These are phyloP conservation scores for Zaprionus lachaisei DNA, from an alignment of 1,140 invertebrate species.

Conservation along the genomic window DNA sequence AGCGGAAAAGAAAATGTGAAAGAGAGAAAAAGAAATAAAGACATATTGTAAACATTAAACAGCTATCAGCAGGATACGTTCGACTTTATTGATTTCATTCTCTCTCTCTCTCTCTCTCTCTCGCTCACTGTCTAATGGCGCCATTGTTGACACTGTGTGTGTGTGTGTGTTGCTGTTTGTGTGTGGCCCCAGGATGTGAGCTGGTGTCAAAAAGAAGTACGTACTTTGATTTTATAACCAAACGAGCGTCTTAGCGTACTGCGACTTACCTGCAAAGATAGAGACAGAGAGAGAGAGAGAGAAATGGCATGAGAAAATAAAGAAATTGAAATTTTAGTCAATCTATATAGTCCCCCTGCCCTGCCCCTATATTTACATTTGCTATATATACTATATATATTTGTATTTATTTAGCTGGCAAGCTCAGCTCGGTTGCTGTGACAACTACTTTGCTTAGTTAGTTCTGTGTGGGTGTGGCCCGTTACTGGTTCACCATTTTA, in stretches of 20 bases:
- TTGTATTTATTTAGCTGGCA: constrained; percentile 74
- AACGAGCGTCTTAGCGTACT: constrained; percentile 48
- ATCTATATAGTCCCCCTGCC: constrained; percentile 18
- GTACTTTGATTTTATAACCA: constrained; percentile 81
- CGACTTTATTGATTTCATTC: constrained; percentile 80
- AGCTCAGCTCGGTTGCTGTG: constrained; percentile 66
- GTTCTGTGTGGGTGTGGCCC: constrained; percentile 38
- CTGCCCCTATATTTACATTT: neutral
- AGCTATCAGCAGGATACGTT: constrained; percentile 80
- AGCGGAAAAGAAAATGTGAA: neutral
- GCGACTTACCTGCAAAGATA: constrained; percentile 66
- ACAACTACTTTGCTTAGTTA: constrained; percentile 64
- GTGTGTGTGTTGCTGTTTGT: constrained; percentile 25
- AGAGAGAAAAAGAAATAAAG: constrained; percentile 60
- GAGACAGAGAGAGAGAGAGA: constrained; percentile 44
- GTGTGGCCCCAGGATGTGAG: constrained; percentile 6
- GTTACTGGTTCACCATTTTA: constrained; percentile 5
- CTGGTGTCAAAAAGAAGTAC: constrained; percentile 63
- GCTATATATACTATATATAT: constrained; percentile 16
- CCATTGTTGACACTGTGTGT: constrained; percentile 37
- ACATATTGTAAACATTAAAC: constrained; percentile 83
- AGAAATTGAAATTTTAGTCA: constrained; percentile 79
- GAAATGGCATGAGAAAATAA: constrained; percentile 30
- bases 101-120: constrained; percentile 26
- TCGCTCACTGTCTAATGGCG: constrained; percentile 37